Evolutionary conservation across 2,797 vertebrate genomes (phyloP).

Genomic region (Malurus leucopterus): DNA sequence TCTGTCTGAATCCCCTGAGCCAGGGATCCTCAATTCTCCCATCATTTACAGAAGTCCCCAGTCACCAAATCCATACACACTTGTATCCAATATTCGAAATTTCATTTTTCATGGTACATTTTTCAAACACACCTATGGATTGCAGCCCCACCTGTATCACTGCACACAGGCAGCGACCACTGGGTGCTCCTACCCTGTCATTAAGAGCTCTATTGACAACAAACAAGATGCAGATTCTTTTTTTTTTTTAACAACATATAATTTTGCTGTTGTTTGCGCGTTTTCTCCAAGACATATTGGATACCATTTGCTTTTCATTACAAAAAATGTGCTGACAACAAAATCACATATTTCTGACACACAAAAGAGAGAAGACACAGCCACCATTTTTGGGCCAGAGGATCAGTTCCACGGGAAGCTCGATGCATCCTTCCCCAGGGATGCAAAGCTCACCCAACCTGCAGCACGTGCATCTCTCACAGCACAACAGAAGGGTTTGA

Average conservation of each 20-base stretch:
- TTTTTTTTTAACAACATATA: slow-evolving; percentile 68
- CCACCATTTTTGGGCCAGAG: slow-evolving; percentile 24
- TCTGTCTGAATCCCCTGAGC: background rate
- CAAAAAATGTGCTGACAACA: slow-evolving; percentile 72
- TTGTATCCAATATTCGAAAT: background rate
- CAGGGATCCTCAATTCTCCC: background rate
- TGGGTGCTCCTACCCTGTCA: slow-evolving; percentile 37
- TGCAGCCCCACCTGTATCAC: background rate
- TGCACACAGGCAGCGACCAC: slow-evolving; percentile 31
- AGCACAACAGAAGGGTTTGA: background rate
- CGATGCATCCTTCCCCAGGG: background rate
- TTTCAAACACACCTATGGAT: background rate
- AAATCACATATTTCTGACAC: slow-evolving; percentile 69
- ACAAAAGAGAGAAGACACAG: slow-evolving; percentile 65
- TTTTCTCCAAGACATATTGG: slow-evolving; percentile 69
- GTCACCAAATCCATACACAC: background rate
- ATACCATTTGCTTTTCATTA: slow-evolving; percentile 75
- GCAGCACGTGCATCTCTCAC: background rate
- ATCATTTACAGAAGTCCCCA: background rate
- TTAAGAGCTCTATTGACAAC: slow-evolving; percentile 72
- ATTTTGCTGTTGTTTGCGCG: slow-evolving; percentile 72
- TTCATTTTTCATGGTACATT: background rate
- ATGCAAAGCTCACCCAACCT: background rate
- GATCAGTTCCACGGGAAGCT: background rate
- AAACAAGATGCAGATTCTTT: slow-evolving; percentile 69